A percentile compares a stretch with the other conserved stretches of the same genome.
phyloP scores from a whole-genome alignment of 2,113 vertebrate species.

The Tyrannus savana region DNA sequence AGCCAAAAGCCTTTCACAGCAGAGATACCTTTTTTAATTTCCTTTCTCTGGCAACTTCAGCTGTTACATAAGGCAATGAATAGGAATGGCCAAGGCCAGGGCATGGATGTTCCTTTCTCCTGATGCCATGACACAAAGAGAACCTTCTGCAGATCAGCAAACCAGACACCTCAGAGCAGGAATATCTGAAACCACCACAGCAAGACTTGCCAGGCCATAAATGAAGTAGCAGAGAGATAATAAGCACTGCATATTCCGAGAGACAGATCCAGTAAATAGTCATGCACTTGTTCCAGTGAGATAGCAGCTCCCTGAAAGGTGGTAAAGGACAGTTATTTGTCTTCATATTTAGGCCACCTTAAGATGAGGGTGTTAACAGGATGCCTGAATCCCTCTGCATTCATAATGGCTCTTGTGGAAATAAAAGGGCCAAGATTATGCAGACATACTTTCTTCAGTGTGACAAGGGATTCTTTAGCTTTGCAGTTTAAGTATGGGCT shows the following conservation, averaged over 20 bases:
- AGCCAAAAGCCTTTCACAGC: neutral
- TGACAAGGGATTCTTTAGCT: neutral
- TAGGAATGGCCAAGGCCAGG: neutral
- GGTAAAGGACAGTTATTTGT: neutral
- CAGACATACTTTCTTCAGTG: neutral
- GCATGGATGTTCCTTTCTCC: neutral
- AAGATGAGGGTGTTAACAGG: neutral
- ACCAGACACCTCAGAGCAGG: neutral
- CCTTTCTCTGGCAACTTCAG: neutral
- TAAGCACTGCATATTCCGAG: neutral
- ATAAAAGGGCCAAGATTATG: neutral
- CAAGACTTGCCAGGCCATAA: neutral
- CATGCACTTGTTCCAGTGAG: neutral
- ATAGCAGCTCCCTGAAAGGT: neutral
- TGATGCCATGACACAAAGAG: neutral
- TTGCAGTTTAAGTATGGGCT: neutral
- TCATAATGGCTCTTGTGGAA: neutral
- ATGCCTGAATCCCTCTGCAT: neutral
- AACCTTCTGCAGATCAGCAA: neutral
- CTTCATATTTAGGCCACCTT: neutral
- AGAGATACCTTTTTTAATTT: neutral
- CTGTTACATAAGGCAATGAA: neutral
- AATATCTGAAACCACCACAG: neutral
- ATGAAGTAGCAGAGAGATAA: neutral
- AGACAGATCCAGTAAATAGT: neutral